Evolutionary conservation across 2,888 invertebrate species (phyloP).

Genomic region (Ectobius pallidus): DNA sequence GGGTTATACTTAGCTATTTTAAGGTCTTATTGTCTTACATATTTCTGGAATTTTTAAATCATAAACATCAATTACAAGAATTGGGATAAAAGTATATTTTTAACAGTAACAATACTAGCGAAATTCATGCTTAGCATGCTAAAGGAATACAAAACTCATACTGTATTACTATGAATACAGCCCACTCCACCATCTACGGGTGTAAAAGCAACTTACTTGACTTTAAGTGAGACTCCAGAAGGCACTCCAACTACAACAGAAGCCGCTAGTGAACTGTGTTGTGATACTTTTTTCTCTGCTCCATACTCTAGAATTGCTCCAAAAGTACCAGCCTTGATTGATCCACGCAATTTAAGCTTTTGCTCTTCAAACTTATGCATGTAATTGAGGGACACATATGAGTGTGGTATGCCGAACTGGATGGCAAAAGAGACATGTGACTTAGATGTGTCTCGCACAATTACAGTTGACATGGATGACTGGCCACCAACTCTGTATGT

Average conservation of each 20-base stretch:
- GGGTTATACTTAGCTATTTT: too few species aligned
- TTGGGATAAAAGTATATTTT: too few species aligned
- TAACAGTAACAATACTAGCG: too few species aligned
- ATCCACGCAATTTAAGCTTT: constrained; percentile 77
- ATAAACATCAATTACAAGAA: too few species aligned
- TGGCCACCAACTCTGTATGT: constrained; percentile 74
- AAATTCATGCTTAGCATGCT: too few species aligned
- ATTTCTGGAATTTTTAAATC: too few species aligned
- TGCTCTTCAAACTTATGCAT: constrained; percentile 80
- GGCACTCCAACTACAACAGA: constrained; percentile 85
- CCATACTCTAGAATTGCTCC: constrained; percentile 90
- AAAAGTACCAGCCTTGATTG: constrained; percentile 82
- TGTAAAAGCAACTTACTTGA: too few species aligned
- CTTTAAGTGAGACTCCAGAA: constrained; percentile 84
- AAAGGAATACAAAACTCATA: too few species aligned
- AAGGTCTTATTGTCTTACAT: too few species aligned
- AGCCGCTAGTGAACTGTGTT: constrained; percentile 86
- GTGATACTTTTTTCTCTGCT: constrained; percentile 89
- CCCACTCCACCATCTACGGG: too few species aligned
- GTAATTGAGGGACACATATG: constrained; percentile 75
- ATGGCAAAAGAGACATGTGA: constrained; percentile 71
- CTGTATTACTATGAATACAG: too few species aligned
- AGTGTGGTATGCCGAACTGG: constrained; percentile 83
- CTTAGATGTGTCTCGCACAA: constrained; percentile 77
- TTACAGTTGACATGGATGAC: constrained; percentile 79